Percentiles rank a stretch among this genome's conserved stretches.
Conservation (phyloP, 2,113 vertebrate species). For the Psettodes erumei region DNA sequence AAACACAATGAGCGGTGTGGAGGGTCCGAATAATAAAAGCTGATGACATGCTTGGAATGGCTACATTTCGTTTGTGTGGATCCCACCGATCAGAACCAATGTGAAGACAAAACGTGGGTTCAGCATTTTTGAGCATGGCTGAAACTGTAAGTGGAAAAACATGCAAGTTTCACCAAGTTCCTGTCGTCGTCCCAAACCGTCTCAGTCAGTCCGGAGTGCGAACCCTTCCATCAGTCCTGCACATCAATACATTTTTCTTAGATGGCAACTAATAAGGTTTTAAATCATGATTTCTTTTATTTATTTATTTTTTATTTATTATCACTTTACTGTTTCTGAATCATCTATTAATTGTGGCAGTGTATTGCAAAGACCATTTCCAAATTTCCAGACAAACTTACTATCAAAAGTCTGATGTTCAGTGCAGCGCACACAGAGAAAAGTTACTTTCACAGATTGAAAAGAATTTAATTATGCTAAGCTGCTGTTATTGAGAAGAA, state of each 20-base stretch:
- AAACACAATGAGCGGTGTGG: constrained; percentile 52
- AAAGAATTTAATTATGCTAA: constrained; percentile 47
- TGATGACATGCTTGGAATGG: constrained; percentile 74
- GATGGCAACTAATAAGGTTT: constrained; percentile 7
- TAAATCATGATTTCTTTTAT: neutral
- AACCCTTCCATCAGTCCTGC: constrained; percentile 15
- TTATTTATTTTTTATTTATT: neutral
- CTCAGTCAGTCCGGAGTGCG: neutral
- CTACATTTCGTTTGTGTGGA: constrained; percentile 25
- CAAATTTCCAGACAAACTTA: constrained; percentile 12
- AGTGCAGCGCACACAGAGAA: constrained; percentile 25
- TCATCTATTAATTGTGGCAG: constrained; percentile 38
- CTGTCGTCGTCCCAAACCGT: constrained; percentile 3
- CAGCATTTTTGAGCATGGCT: constrained; percentile 24
- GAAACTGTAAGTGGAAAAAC: constrained; percentile 34
- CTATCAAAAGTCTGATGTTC: constrained; percentile 33
- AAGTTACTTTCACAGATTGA: constrained; percentile 45
- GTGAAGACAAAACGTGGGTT: constrained; percentile 20
- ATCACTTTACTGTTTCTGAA: neutral
- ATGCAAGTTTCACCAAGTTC: constrained; percentile 42
- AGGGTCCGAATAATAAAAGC: constrained; percentile 39
- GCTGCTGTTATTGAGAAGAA: constrained; percentile 44
- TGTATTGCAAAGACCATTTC: constrained; percentile 48
- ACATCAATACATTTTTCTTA: neutral
- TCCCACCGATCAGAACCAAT: constrained; percentile 36